These are phyloP conservation scores for Eilema griseolum DNA, from an alignment of 2,888 invertebrate species.

Conservation along the genomic window DNA sequence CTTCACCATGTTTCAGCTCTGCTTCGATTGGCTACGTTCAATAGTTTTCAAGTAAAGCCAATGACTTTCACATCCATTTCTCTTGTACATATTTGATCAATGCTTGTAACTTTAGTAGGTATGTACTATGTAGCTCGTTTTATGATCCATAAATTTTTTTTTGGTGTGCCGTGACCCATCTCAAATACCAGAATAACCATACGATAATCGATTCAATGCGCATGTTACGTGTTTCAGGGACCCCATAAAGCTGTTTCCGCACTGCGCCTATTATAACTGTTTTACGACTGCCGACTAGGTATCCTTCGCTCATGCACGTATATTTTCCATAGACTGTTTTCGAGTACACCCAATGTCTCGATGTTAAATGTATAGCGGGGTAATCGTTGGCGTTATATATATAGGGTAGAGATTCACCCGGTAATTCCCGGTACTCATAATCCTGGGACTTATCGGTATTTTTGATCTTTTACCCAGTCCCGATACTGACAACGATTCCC, in stretches of 20 bases:
- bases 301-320: conserved; percentile 71
- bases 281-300: conserved; percentile 76
- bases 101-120: conserved; percentile 61
- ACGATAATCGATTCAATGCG: conserved; percentile 78
- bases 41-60: conserved; percentile 44
- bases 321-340: conserved; percentile 64
- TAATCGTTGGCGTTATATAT: conserved; percentile 73
- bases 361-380: conserved; percentile 71
- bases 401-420: no score
- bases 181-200: conserved; percentile 75
- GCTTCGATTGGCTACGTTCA: conserved; percentile 50
- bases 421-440: no score
- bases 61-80: neutral
- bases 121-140: conserved; percentile 64
- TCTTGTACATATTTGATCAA: conserved; percentile 63
- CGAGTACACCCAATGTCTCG: conserved; percentile 67
- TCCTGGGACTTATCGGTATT: no score
- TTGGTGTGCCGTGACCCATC: conserved; percentile 72
- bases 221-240: conserved; percentile 80
- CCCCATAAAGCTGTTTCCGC: conserved; percentile 80
- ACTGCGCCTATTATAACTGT: conserved; percentile 80
- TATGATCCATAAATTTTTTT: conserved; percentile 73
- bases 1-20: conserved; percentile 29
- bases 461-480: no score
- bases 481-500: no score